Evolutionary conservation across 2,888 invertebrate species (phyloP), one percentile per base, ranked within the genome.

Genomic region (Tenthredo livida): DNA sequence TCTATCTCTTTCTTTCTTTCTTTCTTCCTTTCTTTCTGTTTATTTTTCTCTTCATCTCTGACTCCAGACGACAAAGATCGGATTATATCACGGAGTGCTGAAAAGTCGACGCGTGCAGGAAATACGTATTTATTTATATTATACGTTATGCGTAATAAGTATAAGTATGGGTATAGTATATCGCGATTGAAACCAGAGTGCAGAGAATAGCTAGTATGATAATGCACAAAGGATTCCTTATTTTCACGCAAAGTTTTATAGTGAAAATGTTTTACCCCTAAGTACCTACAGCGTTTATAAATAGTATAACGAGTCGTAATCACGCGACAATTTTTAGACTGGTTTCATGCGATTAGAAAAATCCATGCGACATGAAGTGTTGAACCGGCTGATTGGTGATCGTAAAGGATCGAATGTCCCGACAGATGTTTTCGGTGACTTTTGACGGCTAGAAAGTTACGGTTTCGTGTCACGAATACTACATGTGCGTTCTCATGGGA

Each of bases 21-120:
- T n/a, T n/a, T n/a, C n/a, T n/a, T n/a, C n/a, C n/a, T n/a, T n/a
- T n/a, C n/a, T n/a, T n/a, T n/a, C n/a, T n/a, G n/a, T n/a, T 43
- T 83, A 47, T 86, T 78, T 85, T 84, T 85, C 86, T 73, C 72
- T 85, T 85, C 73, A 73, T 85, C 85, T 77, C 84, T 17, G 43
- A 50, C 65, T 61, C 54, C 75, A 75, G 86, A 88, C 89, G 89
- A 90, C 89, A 90, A 90, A 89, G 89, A 88, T 90, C 89, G 90
- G 89, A 89, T 90, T 90, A 89, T 88, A 89, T 89, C 89, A 89
- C 89, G 87, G 86, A 87, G 87, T 86, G 87, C 58, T 33, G 61
- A 80, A 80, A 80, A 33, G 54, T 21, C 2, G 61, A 21, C 25
- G 6, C 15, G 37, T 33, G 58, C 29, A 80, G 15, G 40, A 80